phyloP scores from a whole-genome alignment of 2,797 vertebrate genomes.

The Phylloscopus collybita region DNA sequence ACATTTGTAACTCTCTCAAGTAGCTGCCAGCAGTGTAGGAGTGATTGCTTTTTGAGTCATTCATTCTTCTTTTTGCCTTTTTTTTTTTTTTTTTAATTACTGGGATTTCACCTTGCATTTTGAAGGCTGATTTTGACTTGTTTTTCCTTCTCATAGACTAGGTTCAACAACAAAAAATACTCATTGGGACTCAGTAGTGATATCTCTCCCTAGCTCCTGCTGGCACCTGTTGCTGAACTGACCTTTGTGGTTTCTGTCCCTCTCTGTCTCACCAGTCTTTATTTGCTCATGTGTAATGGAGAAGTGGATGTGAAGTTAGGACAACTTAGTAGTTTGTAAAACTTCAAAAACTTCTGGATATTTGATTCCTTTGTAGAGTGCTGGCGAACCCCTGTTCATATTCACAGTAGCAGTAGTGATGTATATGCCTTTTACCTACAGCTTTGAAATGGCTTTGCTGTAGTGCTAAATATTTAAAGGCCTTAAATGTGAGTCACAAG shows the following conservation, averaged over 20 bases:
- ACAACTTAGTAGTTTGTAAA: not conserved
- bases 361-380: not conserved
- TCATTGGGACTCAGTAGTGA: not conserved
- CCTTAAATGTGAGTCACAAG: not conserved
- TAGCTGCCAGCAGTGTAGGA: not conserved
- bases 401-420: not conserved
- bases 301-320: not conserved
- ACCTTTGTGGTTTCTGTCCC: not conserved
- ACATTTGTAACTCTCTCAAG: not conserved
- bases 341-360: not conserved
- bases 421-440: rapidly evolving
- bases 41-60: not conserved
- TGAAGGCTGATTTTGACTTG: not conserved
- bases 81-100: rapidly evolving
- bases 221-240: not conserved
- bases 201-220: not conserved
- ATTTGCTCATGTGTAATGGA: not conserved
- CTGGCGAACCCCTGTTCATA: not conserved
- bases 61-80: not conserved
- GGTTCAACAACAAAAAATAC: not conserved
- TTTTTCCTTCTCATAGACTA: not conserved
- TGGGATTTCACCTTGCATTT: not conserved
- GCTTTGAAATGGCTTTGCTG: not conserved
- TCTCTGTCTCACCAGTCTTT: not conserved
- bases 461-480: not conserved